Evolutionary conservation across 2,113 vertebrate genomes (phyloP).

Genomic region (Zosterops lateralis): DNA sequence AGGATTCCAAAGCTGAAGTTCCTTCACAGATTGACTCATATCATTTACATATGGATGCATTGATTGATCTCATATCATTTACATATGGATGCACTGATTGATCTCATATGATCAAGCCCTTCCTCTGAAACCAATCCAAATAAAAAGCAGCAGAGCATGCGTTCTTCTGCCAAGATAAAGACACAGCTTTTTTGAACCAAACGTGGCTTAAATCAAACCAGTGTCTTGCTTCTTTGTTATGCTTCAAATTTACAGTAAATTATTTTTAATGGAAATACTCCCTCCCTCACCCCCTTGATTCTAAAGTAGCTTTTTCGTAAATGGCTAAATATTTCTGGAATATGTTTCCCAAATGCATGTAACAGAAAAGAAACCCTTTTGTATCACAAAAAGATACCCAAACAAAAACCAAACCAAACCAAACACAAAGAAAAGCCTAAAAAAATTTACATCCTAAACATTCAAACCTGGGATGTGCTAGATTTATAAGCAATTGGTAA

Average conservation of each 20-base stretch:
- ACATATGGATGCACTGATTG: background rate
- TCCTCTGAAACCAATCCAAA: background rate
- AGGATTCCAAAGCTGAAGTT: background rate
- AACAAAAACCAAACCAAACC: background rate
- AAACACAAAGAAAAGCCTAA: background rate
- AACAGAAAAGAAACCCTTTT: background rate
- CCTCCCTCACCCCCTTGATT: accelerated
- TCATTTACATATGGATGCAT: background rate
- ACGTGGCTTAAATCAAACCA: background rate
- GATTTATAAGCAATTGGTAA: background rate
- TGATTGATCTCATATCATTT: background rate
- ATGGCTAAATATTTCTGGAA: background rate
- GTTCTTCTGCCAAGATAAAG: background rate
- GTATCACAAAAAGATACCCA: background rate
- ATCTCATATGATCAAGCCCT: background rate
- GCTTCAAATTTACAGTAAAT: background rate
- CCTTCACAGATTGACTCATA: background rate
- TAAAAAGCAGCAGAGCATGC: background rate
- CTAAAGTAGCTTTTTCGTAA: background rate
- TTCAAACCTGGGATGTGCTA: background rate
- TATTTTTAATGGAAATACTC: background rate
- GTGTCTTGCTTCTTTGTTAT: background rate
- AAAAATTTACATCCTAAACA: background rate
- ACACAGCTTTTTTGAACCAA: background rate
- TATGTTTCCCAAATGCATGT: background rate